These are phyloP conservation scores for Amia ocellicauda DNA, from an alignment of 2,113 vertebrate species.

Conservation along the genomic window DNA sequence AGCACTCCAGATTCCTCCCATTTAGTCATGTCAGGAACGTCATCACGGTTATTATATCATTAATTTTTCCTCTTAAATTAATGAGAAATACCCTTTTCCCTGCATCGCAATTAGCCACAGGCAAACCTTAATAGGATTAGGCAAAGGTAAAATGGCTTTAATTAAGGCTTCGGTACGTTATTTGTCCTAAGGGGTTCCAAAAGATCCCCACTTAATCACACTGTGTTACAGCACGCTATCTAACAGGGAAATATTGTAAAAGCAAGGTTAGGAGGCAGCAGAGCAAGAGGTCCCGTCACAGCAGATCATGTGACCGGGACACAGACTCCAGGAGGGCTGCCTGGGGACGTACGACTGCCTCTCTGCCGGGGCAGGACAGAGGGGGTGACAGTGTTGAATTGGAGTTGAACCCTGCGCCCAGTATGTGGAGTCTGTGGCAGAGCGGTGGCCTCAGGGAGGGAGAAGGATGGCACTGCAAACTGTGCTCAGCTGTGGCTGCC, in stretches of 20 bases:
- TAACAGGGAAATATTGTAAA: neutral
- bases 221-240: constrained; percentile 3
- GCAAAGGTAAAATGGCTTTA: constrained; percentile 16
- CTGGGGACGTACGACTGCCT: no score
- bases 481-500: no score
- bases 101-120: constrained; percentile 4
- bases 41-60: neutral
- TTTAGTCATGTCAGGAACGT: neutral
- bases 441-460: neutral
- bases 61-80: constrained; percentile 9
- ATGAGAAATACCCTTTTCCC: constrained; percentile 9
- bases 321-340: neutral
- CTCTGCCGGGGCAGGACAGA: neutral
- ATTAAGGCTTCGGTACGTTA: constrained; percentile 16
- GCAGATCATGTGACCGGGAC: neutral
- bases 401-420: no score
- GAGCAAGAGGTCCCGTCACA: neutral
- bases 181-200: constrained; percentile 12
- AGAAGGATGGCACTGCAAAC: no score
- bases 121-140: constrained; percentile 13
- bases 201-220: constrained; percentile 14
- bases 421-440: neutral
- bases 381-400: neutral
- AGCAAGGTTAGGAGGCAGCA: neutral
- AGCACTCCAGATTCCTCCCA: neutral